Base-by-base conservation (phyloP, 2,888 invertebrate species). In the Fragum sueziense region DNA sequence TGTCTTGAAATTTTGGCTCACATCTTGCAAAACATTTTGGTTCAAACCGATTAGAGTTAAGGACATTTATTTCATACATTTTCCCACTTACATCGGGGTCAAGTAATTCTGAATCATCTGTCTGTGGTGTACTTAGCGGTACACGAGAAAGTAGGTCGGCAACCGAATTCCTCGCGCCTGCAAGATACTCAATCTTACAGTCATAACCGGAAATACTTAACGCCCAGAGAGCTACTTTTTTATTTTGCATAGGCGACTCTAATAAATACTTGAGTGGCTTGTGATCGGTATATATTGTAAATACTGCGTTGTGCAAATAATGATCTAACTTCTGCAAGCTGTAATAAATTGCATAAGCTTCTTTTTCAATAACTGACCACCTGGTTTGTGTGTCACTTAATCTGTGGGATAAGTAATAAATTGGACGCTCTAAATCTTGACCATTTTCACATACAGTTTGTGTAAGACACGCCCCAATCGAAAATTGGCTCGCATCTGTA, bases 141-240 rank as follows among this genome's bases (percentile, higher is more conserved):
- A 52, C 52, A 52, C 9, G 52, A 6, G 52, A 52, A 14, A 52
- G 52, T 14, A 52, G 52, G 52, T 52, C 52, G 22, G 52, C 52
- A 22, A 52, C n/a, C n/a, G 52, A 52, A 52, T 52, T 52, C 9
- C 22, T 29, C n/a, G 59, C 20, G n/a, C 80, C 80, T 22, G 47
- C 34, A n/a, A n/a, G n/a, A n/a, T n/a, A n/a, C n/a, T 47, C 3
- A 47, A 47, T 47, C 17, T 47, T 14, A 9, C 47, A 47, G 4
- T 47, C 4, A 47, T 47, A 9, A 2, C 4, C 47, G 17, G 47
- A 3, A 14, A 61, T 61, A 31, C 2, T 31, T n/a, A 61, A 9
- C 2, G 33, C 9, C 61, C 31, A 29, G 4, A 61, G 14, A 2
- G 61, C 7, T 3, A 7, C 20, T 29, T 31, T 61, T 31, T 61